Conservation (phyloP, 2,888 invertebrate species). For the Dasypolia templi region DNA sequence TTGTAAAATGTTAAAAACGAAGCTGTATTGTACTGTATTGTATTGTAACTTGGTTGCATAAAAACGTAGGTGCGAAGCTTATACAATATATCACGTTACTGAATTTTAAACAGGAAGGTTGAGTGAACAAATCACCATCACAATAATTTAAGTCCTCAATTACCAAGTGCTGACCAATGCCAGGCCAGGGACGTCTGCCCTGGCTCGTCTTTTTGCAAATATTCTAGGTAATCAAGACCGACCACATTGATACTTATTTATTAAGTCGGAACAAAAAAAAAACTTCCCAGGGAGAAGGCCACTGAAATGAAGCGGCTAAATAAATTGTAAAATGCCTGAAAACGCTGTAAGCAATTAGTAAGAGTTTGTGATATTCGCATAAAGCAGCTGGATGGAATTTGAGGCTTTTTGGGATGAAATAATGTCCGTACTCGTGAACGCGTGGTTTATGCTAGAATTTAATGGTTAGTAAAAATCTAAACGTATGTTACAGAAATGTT, state of each 20-base stretch:
- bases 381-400: conserved; percentile 52
- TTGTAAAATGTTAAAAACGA: background rate
- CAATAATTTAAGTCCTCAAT: background rate
- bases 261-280: background rate
- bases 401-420: background rate
- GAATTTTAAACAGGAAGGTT: background rate
- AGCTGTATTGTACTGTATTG: too few relatives aligned
- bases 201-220: too few relatives aligned
- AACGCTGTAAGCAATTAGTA: conserved; percentile 71
- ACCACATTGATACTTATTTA: conserved; percentile 5
- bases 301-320: conserved; percentile 67
- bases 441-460: background rate
- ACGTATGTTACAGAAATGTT: background rate
- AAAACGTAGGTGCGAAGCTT: background rate
- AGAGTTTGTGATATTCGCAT: conserved; percentile 52
- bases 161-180: background rate
- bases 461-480: background rate
- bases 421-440: background rate
- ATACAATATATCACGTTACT: background rate
- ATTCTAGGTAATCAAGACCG: background rate
- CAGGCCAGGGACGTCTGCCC: too few relatives aligned
- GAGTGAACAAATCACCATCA: background rate
- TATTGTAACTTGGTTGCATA: background rate
- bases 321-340: conserved; percentile 69
- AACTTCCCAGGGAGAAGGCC: conserved; percentile 3